Percentiles rank a stretch among this genome's conserved stretches.
phyloP scores from a whole-genome alignment of 2,888 invertebrate genomes.

The Drosophila demipolita region DNA sequence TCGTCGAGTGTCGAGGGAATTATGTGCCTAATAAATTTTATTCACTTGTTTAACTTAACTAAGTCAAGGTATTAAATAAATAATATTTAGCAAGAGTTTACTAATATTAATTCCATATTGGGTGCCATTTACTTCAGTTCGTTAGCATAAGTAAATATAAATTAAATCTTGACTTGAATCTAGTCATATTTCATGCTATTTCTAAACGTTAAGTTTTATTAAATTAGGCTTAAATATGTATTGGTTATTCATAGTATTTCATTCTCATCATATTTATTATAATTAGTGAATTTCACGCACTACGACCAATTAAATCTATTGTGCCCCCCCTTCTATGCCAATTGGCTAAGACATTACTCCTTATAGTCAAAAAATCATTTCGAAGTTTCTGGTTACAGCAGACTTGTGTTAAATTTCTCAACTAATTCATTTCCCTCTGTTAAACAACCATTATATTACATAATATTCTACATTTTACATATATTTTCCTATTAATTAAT shows the following conservation, averaged over 20 bases:
- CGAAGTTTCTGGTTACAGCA: neutral
- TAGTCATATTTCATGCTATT: neutral
- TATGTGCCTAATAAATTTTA: slow-evolving; percentile 13
- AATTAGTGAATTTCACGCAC: neutral
- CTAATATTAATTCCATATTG: neutral
- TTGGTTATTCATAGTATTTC: neutral
- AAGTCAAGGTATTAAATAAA: neutral
- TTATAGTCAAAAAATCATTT: neutral
- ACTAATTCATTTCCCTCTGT: neutral
- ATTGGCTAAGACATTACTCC: neutral
- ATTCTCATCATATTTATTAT: neutral
- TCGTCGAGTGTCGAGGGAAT: slow-evolving; percentile 21
- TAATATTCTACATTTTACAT: neutral
- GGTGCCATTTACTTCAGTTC: neutral
- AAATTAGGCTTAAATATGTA: neutral
- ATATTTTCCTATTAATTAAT: slow-evolving; percentile 6
- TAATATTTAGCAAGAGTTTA: neutral
- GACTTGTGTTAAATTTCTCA: neutral
- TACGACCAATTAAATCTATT: neutral
- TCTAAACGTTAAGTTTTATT: neutral
- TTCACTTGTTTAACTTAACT: neutral
- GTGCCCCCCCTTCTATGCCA: neutral
- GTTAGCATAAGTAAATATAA: neutral
- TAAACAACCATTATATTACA: neutral
- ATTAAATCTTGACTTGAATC: neutral